Percentiles rank a stretch among this genome's conserved stretches.
phyloP scores from a whole-genome alignment of 1,140 invertebrate species.

The Scaptomyza graminum region DNA sequence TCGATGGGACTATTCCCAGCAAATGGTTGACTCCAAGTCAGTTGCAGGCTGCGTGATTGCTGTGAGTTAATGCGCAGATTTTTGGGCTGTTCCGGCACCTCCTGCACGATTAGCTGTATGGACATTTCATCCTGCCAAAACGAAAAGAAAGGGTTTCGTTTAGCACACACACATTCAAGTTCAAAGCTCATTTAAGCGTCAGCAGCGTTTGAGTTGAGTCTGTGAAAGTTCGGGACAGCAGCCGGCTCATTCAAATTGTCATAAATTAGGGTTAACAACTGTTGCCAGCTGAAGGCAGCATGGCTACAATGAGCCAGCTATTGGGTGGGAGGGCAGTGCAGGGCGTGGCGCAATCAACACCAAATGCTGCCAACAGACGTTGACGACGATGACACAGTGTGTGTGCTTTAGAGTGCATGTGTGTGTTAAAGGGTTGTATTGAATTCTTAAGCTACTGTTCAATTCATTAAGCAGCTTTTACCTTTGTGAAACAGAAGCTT shows the following conservation, averaged over 20 bases:
- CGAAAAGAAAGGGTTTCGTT: slow-evolving; percentile 14
- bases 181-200: slow-evolving; percentile 44
- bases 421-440: background rate
- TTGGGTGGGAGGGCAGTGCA: background rate
- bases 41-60: slow-evolving; percentile 90
- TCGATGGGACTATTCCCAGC: slow-evolving; percentile 95
- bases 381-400: background rate
- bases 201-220: slow-evolving; percentile 25
- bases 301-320: background rate
- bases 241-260: slow-evolving; percentile 69
- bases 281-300: slow-evolving; percentile 37
- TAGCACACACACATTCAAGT: slow-evolving; percentile 26
- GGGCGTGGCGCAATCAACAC: background rate
- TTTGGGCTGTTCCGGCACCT: slow-evolving; percentile 93
- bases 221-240: slow-evolving; percentile 31
- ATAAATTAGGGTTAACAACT: slow-evolving; percentile 72
- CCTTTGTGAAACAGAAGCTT: background rate
- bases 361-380: background rate
- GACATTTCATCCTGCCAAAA: slow-evolving; percentile 90
- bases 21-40: slow-evolving; percentile 93
- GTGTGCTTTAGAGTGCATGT: background rate
- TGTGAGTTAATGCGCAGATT: slow-evolving; percentile 93
- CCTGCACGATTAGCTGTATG: slow-evolving; percentile 96
- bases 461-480: background rate
- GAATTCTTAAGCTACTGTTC: background rate